A percentile compares a stretch with the other conserved stretches of the same genome.
Evolutionary conservation across 2,888 invertebrate genomes (phyloP).

Genomic region (Meteorus colon): DNA sequence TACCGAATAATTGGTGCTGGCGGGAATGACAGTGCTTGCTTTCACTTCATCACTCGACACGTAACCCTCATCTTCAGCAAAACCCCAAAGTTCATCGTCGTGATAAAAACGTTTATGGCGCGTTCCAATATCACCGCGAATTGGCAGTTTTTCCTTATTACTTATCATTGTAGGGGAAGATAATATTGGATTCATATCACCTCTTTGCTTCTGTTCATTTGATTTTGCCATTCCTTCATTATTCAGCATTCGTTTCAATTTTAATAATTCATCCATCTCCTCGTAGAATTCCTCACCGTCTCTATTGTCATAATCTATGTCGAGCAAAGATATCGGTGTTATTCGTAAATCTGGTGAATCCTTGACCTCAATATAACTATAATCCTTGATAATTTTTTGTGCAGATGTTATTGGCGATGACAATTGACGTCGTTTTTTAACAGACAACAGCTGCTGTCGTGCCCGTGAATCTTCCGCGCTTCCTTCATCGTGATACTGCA

Average conservation of each 20-base stretch:
- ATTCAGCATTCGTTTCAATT: slow-evolving; percentile 51
- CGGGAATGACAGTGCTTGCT: neutral
- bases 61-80: slow-evolving; percentile 62
- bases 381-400: slow-evolving; percentile 37
- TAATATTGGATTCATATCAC: slow-evolving; percentile 63
- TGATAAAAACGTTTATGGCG: slow-evolving; percentile 15
- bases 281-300: slow-evolving; percentile 58
- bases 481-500: slow-evolving; percentile 25
- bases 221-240: slow-evolving; percentile 47
- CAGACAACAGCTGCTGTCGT: slow-evolving; percentile 46
- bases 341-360: slow-evolving; percentile 46
- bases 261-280: slow-evolving; percentile 63
- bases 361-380: slow-evolving; percentile 43
- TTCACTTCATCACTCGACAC: slow-evolving; percentile 52
- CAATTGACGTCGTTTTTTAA: slow-evolving; percentile 29
- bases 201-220: slow-evolving; percentile 54
- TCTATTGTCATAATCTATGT: slow-evolving; percentile 54
- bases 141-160: slow-evolving; percentile 57
- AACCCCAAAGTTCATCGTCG: slow-evolving; percentile 62
- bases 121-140: slow-evolving; percentile 62
- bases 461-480: slow-evolving; percentile 49
- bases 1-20: neutral
- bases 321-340: slow-evolving; percentile 55
- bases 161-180: slow-evolving; percentile 34
- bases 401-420: neutral